These are phyloP conservation scores for Drosophila subobscura DNA, from an alignment of 1,140 invertebrate genomes.

Conservation along the genomic window DNA sequence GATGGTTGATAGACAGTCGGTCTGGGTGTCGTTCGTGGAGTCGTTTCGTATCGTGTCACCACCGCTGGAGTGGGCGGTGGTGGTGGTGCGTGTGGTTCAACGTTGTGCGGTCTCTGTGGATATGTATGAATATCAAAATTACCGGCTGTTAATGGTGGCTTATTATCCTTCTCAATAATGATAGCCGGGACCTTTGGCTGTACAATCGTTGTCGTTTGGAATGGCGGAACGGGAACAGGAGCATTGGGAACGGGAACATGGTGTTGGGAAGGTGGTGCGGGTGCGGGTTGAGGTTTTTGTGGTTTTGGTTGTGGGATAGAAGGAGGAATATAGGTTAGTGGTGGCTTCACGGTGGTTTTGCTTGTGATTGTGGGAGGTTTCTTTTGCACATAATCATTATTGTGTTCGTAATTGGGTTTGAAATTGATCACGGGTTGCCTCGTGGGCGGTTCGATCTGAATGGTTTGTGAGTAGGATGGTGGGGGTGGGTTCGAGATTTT, in stretches of 20 bases:
- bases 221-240: slow-evolving; percentile 56
- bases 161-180: slow-evolving; percentile 78
- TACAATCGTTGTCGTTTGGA: slow-evolving; percentile 53
- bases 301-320: slow-evolving; percentile 66
- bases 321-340: slow-evolving; percentile 82
- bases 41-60: slow-evolving; percentile 17
- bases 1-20: slow-evolving; percentile 35
- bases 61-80: slow-evolving; percentile 14
- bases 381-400: slow-evolving; percentile 72
- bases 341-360: slow-evolving; percentile 24
- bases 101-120: slow-evolving; percentile 27
- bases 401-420: slow-evolving; percentile 70
- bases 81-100: slow-evolving; percentile 22
- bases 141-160: slow-evolving; percentile 64
- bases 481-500: slow-evolving; percentile 57
- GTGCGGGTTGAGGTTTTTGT: neutral
- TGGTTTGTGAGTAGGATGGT: slow-evolving; percentile 54
- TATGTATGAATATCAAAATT: slow-evolving; percentile 68
- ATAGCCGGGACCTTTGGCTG: slow-evolving; percentile 78
- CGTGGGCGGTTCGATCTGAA: slow-evolving; percentile 47
- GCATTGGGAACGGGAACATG: slow-evolving; percentile 49
- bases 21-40: slow-evolving; percentile 2
- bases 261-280: slow-evolving; percentile 44
- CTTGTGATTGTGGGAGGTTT: slow-evolving; percentile 47
- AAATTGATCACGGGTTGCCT: slow-evolving; percentile 29